Evolutionary conservation across 2,888 invertebrate genomes (phyloP).

Genomic region (Strigamia transsilvanica): DNA sequence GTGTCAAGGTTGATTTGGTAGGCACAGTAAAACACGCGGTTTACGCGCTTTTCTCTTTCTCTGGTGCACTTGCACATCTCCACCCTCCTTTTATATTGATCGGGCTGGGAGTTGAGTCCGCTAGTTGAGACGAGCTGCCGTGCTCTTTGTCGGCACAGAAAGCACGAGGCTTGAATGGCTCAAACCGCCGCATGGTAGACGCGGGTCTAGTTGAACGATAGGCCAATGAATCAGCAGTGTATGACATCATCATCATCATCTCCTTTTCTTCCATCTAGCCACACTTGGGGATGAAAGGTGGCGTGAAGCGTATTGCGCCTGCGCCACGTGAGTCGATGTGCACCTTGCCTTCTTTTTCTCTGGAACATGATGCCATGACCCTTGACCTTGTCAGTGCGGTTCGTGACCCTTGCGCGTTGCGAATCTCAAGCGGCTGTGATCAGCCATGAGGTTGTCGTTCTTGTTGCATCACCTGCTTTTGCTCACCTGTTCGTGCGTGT

Average conservation of each 20-base stretch:
- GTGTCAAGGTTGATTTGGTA: conserved; percentile 43
- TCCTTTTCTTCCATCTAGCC: conserved; percentile 55
- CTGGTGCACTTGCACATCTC: background rate
- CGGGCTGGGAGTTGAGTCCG: conserved; percentile 42
- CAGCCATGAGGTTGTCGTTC: conserved; percentile 20
- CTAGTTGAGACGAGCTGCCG: conserved; percentile 9
- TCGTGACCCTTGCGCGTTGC: conserved; percentile 49
- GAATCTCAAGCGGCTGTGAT: conserved; percentile 32
- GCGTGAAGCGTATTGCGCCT: conserved; percentile 40
- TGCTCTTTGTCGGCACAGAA: conserved; percentile 32
- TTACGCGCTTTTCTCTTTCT: conserved; percentile 22
- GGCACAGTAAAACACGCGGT: conserved; percentile 17
- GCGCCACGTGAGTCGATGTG: conserved; percentile 46
- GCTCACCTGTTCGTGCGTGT: conserved; percentile 39
- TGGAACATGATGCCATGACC: conserved; percentile 56
- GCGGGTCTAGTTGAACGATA: conserved; percentile 28
- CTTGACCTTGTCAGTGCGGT: conserved; percentile 56
- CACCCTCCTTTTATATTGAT: conserved; percentile 38
- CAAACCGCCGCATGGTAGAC: conserved; percentile 9
- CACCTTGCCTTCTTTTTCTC: conserved; percentile 55
- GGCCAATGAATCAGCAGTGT: conserved; percentile 61
- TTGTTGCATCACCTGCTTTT: conserved; percentile 36
- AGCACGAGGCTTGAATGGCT: conserved; percentile 29
- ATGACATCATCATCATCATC: conserved; percentile 58
- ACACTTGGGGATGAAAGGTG: conserved; percentile 50